Base-by-base conservation (phyloP, 2,797 vertebrate species). In the Acanthopagrus latus region DNA sequence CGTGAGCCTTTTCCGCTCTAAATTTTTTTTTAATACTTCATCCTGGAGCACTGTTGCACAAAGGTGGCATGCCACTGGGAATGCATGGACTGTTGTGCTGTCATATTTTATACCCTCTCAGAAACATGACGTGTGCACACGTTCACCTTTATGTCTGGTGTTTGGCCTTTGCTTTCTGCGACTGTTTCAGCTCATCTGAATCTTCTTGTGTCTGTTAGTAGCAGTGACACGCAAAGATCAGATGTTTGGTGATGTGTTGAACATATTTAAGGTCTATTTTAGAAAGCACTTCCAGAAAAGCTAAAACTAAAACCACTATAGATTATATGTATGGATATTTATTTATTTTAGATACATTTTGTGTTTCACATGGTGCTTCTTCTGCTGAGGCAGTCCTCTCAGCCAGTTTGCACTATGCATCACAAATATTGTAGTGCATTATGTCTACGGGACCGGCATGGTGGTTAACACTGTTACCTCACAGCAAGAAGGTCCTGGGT, bases 21-120 rank as follows among this genome's bases (percentile, higher is more conserved):
- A n/a, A n/a, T 44, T 11, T 13, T 74, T 13, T 78, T 56, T 69
- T 54, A 52, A 0, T 57, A 0, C 56, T 23, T 54, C 41, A 10
- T 81, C 80, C 77, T 16, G 60, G 57, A 80, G 70, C 64, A 3
- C 54, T 27, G 66, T 46, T 46, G 68, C 85, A 57, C 74, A 80
- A 81, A 91, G 88, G 87, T 88, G 82, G 72, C 44, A 3, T 64
- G 81, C 83, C 71, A n/a, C 80, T 71, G 73, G 65, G 76, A 86
- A 57, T 64, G 81, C 55, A 71, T 58, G 56, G 64, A 72, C 69
- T 64, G 69, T 21, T 47, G 27, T 21, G 59, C 73, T 76, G 66
- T 83, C 76, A 25, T 78, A 5, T 63, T 76, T 80, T 52, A 71
- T 79, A 80, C 55, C 83, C 69, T 80, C 80, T 84, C 48, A 64